Conservation (phyloP, 2,888 invertebrate species). For the Pollenia labialis region DNA sequence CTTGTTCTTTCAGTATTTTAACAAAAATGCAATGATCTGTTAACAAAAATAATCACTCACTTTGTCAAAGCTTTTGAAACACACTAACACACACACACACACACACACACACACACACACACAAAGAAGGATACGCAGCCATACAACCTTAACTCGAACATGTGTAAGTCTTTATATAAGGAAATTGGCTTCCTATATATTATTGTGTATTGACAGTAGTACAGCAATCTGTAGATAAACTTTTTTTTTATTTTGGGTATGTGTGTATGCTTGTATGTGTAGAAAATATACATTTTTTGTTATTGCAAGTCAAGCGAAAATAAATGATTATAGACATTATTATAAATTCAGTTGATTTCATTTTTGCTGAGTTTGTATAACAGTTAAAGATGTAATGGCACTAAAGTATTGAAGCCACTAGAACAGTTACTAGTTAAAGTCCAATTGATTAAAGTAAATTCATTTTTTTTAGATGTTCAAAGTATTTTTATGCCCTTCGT, state of each 20-base stretch:
- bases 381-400: not conserved
- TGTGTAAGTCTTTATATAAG: not conserved
- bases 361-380: conserved; percentile 11
- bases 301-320: conserved; percentile 64
- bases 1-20: conserved; percentile 16
- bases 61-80: conserved; percentile 64
- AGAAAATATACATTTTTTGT: conserved; percentile 23
- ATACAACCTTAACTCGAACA: not conserved
- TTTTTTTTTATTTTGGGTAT: conserved; percentile 2
- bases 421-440: not conserved
- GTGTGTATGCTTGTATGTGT: not conserved
- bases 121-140: not conserved
- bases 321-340: conserved; percentile 59
- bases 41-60: conserved; percentile 72
- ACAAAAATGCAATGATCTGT: conserved; percentile 71
- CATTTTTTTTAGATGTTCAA: not conserved
- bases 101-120: conserved; percentile 5
- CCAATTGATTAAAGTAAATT: not conserved
- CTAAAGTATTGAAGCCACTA: too few species aligned
- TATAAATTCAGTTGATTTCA: conserved; percentile 12
- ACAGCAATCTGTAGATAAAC: not conserved
- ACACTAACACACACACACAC: not conserved
- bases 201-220: conserved; percentile 16
- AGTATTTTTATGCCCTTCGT: not conserved
- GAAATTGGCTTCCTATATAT: not conserved